phyloP scores from a whole-genome alignment of 2,113 vertebrate genomes.

The Corythaeola cristata region DNA sequence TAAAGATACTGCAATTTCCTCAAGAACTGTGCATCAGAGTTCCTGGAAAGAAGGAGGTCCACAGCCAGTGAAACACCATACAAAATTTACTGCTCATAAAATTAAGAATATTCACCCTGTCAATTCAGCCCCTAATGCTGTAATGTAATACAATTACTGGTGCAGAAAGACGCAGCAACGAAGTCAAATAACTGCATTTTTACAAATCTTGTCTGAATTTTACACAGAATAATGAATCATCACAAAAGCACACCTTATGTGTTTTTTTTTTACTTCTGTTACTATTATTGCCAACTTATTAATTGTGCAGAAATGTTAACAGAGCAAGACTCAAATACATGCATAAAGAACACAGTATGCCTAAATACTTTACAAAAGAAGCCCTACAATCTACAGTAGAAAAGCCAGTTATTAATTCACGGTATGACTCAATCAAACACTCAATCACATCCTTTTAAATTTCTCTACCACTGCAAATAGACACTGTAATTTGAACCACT shows the following conservation, averaged over 20 bases:
- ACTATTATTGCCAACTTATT: not conserved
- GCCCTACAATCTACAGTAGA: not conserved
- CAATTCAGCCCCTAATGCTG: not conserved
- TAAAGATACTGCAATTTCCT: not conserved
- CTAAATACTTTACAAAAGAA: not conserved
- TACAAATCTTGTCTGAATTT: not conserved
- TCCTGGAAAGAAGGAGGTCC: not conserved
- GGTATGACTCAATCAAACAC: not conserved
- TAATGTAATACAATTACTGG: not conserved
- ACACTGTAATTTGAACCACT: not conserved
- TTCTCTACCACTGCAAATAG: not conserved
- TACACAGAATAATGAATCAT: not conserved
- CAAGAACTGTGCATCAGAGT: not conserved
- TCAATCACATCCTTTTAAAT: not conserved
- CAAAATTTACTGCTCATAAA: not conserved
- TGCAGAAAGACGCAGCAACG: not conserved
- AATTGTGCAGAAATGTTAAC: not conserved
- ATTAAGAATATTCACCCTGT: not conserved
- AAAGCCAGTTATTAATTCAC: not conserved
- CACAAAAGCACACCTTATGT: not conserved
- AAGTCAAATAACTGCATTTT: not conserved
- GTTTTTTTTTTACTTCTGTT: not conserved
- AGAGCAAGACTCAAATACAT: not conserved
- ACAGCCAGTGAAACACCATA: not conserved
- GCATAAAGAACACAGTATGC: not conserved